Evolutionary conservation across 92 coral and sea anemone species (phyloP), one percentile per base, ranked within the genome.

Genomic region (Siderastrea radians): DNA sequence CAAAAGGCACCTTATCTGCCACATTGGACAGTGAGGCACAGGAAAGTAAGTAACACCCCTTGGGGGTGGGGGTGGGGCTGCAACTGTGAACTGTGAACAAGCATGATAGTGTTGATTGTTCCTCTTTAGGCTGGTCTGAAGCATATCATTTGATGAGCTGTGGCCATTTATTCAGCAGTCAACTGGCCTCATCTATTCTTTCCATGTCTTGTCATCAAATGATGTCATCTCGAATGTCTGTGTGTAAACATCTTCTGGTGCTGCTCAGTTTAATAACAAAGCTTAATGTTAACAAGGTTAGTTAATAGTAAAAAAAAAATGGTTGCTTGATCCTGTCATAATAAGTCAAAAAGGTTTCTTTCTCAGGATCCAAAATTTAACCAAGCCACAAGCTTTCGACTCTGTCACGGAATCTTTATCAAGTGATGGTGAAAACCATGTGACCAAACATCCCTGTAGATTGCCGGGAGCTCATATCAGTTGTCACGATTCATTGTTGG

Each of bases 221-320:
- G 80, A 88, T 88, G 68, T 84, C 93, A 43, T 80, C 95, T 6
- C 87, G 98, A 19, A 79, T 95, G 91, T 75, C 93, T 16, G 76
- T 97, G 48, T 97, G 99, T 46, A 81, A 95, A 71, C 96, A 95
- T 46, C 93, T 97, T 7, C 91, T 97, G 6, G 95, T 97, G 46
- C 88, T 97, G 63, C 91, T 97, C 78, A 89, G 95, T 70, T 78
- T 97, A 72, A 75, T 97, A 19, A 92, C 91, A 69, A 90, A 92
- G 55, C 94, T 95, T 54, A 90, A 96, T 8, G 88, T 94, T 49
- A 74, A 84, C 13, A 92, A 93, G 92, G 97, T 92, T 45, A 55
- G 81, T 78, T 26, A 44, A 11, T 17, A 48, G 13, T 15, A 7
- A 49, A 19, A n/a, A 19, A 7, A 66, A 2, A 66, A 66, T 7